These are phyloP conservation scores for Toxotes lorentzi DNA, from an alignment of 2,797 vertebrate species.

Conservation along the genomic window DNA sequence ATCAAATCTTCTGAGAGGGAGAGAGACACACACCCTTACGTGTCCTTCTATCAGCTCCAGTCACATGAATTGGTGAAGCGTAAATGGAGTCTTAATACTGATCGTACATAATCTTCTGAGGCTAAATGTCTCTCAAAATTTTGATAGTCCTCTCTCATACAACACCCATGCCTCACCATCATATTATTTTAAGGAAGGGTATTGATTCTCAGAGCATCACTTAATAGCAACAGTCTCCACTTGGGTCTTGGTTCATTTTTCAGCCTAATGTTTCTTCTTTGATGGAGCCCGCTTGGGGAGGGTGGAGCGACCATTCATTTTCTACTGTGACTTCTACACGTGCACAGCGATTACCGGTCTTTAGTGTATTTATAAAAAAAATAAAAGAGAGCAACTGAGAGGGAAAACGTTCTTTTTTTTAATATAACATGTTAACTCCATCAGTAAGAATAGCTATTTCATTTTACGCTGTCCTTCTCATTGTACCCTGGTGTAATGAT, in stretches of 20 bases:
- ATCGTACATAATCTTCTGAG: slow-evolving; percentile 20
- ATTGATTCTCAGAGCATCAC: slow-evolving; percentile 44
- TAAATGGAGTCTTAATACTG: slow-evolving; percentile 14
- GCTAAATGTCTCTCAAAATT: slow-evolving; percentile 9
- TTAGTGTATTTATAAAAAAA: slow-evolving; percentile 13
- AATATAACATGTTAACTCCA: not conserved
- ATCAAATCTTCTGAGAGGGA: not conserved
- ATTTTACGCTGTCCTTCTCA: not conserved
- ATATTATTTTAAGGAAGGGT: slow-evolving; percentile 26
- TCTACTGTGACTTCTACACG: slow-evolving; percentile 27
- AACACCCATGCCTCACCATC: slow-evolving; percentile 5
- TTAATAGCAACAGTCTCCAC: slow-evolving; percentile 19
- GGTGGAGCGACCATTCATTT: slow-evolving; percentile 2
- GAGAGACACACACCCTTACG: too few relatives aligned
- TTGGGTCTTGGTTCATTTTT: slow-evolving; percentile 30
- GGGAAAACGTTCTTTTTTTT: not conserved
- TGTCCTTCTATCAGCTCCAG: not conserved
- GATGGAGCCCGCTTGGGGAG: slow-evolving; percentile 25
- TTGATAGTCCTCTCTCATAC: not conserved
- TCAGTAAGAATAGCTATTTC: not conserved
- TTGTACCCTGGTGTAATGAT: not conserved
- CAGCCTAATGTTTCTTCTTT: slow-evolving; percentile 24
- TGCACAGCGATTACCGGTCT: slow-evolving; percentile 14
- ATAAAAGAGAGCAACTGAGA: not conserved
- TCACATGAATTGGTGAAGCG: not conserved